Evolutionary conservation across 2,113 vertebrate genomes (phyloP).

Genomic region (Sisor rabdophorus): DNA sequence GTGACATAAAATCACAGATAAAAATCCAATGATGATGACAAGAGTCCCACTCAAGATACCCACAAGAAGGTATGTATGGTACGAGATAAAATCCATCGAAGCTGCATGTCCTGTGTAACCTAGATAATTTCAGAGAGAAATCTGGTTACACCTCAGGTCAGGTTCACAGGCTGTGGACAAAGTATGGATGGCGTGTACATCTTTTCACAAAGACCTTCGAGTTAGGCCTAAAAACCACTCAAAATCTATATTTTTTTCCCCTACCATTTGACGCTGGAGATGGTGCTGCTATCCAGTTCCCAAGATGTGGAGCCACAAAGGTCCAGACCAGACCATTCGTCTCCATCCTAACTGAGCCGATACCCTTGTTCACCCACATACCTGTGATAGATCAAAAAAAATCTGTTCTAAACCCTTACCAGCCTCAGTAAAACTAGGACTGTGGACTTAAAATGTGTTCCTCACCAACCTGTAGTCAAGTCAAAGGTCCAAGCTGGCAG

Average conservation of each 20-base stretch:
- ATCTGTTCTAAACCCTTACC: background rate
- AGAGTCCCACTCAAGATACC: conserved; percentile 86
- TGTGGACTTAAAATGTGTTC: background rate
- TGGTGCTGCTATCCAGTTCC: conserved; percentile 88
- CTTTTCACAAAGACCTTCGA: no score
- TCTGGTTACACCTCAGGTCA: conserved; percentile 21
- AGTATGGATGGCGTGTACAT: background rate
- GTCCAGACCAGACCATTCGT: conserved; percentile 79
- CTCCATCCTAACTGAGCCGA: conserved; percentile 74
- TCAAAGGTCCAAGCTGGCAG: conserved; percentile 88
- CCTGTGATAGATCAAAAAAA: conserved; percentile 65
- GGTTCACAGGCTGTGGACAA: background rate
- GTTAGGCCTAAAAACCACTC: no score
- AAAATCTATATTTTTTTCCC: no score
- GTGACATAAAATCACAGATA: conserved; percentile 85
- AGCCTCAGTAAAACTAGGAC: background rate
- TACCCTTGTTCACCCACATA: conserved; percentile 83
- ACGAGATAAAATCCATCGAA: conserved; percentile 78
- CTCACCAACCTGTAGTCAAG: conserved; percentile 74
- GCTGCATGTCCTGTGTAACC: conserved; percentile 72
- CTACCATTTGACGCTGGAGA: conserved; percentile 77
- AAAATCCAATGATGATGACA: conserved; percentile 79
- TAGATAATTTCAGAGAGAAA: conserved; percentile 53
- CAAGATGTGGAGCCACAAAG: conserved; percentile 83
- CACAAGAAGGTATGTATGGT: conserved; percentile 84